A percentile compares a stretch with the other conserved stretches of the same genome.
phyloP scores from a whole-genome alignment of 2,888 invertebrate genomes.

The Andrena haemorrhoa region DNA sequence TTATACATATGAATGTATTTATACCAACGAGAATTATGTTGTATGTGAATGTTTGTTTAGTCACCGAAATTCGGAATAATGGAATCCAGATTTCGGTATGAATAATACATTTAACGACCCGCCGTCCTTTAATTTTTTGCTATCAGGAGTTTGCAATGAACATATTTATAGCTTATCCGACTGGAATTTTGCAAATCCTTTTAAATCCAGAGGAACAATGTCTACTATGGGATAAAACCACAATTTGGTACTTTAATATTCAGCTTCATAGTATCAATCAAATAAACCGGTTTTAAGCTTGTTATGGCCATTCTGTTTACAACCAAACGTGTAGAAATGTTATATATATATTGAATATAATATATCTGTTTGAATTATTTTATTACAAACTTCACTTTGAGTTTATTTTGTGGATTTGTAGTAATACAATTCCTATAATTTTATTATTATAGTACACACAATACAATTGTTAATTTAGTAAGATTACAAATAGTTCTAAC shows the following conservation, averaged over 20 bases:
- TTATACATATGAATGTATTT: too few relatives aligned
- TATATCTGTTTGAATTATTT: too few relatives aligned
- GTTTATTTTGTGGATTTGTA: too few relatives aligned
- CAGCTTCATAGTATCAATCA: background rate
- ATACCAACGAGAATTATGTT: too few relatives aligned
- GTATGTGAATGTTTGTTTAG: background rate
- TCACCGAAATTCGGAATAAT: background rate
- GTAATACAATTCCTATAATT: too few relatives aligned
- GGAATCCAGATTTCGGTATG: background rate
- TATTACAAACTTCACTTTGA: too few relatives aligned
- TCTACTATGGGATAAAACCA: background rate
- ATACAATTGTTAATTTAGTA: too few relatives aligned
- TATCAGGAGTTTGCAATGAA: background rate
- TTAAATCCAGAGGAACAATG: conserved; percentile 1
- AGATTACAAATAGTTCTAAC: too few relatives aligned
- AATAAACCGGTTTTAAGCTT: background rate
- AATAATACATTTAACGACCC: background rate
- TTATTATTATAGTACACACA: too few relatives aligned
- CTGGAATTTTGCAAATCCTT: background rate
- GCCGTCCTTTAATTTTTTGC: background rate
- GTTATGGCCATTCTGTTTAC: background rate
- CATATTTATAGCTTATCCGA: background rate
- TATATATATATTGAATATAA: background rate
- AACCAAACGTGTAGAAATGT: background rate
- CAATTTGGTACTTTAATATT: background rate